A percentile compares a stretch with the other conserved stretches of the same genome.
phyloP scores from a whole-genome alignment of 2,888 invertebrate genomes.

The Trachelus stipa region DNA sequence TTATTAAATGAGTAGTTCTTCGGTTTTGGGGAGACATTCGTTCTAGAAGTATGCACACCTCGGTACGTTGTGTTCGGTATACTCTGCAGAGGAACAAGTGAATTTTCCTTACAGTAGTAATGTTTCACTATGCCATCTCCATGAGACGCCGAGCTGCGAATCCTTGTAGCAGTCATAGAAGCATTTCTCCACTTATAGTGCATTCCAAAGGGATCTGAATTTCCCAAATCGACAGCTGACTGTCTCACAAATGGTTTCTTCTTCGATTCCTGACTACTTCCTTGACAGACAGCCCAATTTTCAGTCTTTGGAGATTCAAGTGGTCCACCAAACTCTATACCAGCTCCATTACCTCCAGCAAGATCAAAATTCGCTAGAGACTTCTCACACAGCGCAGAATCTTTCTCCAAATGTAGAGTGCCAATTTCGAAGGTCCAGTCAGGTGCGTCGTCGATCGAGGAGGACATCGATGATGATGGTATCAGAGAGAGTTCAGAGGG shows the following conservation, averaged over 20 bases:
- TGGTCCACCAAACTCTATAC: not conserved
- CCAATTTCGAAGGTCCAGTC: conserved; percentile 19
- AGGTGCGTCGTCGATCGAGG: conserved; percentile 14
- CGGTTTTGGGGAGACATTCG: not conserved
- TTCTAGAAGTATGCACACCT: not conserved
- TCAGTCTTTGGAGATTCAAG: not conserved
- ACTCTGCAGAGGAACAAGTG: not conserved
- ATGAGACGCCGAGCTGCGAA: not conserved
- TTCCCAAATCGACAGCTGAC: not conserved
- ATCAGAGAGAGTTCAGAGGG: conserved; percentile 37
- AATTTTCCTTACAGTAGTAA: not conserved
- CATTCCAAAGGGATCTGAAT: not conserved
- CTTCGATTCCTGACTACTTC: not conserved
- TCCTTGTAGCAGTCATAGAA: not conserved
- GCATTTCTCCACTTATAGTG: not conserved
- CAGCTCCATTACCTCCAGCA: not conserved
- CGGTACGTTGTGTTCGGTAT: not conserved
- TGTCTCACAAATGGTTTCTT: not conserved
- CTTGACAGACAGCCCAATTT: not conserved
- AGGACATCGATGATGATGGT: conserved; percentile 15
- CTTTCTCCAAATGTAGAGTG: not conserved
- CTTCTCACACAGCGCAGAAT: not conserved
- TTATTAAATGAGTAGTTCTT: not conserved
- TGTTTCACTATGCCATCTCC: not conserved
- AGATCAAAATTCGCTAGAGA: not conserved